A percentile compares a stretch with the other conserved stretches of the same genome.
Evolutionary conservation across 2,888 invertebrate genomes (phyloP).

Genomic region (Acleris cristana): DNA sequence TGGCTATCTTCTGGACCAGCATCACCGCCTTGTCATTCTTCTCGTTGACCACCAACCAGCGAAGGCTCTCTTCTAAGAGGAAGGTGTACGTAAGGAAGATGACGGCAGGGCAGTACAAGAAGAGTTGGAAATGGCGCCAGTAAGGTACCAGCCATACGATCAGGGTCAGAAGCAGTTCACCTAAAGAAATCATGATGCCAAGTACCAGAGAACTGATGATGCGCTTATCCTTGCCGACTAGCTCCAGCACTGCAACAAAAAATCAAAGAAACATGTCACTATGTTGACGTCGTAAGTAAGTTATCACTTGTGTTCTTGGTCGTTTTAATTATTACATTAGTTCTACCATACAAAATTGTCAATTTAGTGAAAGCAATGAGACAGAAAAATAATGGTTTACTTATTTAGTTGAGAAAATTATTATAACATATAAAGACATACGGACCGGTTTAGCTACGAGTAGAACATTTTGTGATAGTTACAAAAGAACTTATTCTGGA

Average conservation of each 20-base stretch:
- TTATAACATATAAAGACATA: no score
- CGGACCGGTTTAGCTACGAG: no score
- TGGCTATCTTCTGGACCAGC: constrained; percentile 30
- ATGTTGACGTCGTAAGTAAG: constrained; percentile 2
- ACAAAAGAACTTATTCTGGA: no score
- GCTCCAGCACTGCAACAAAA: constrained; percentile 51
- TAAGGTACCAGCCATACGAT: constrained; percentile 36
- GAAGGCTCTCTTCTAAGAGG: constrained; percentile 37
- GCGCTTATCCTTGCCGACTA: constrained; percentile 45
- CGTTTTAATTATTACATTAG: no score
- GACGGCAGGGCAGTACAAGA: constrained; percentile 37
- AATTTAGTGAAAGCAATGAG: no score
- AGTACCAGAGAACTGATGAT: constrained; percentile 28
- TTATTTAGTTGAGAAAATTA: no score
- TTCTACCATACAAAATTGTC: no score
- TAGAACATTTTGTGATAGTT: no score
- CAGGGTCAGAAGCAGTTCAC: constrained; percentile 28
- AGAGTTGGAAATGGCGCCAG: constrained; percentile 37
- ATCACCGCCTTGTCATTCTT: constrained; percentile 29
- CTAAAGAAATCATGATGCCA: constrained; percentile 26
- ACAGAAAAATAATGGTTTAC: no score
- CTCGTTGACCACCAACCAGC: constrained; percentile 39
- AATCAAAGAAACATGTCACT: background rate
- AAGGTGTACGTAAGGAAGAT: constrained; percentile 36
- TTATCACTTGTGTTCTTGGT: background rate